A percentile compares a stretch with the other conserved stretches of the same genome.
phyloP scores from a whole-genome alignment of 2,888 invertebrate genomes.

The Colostygia pectinataria region DNA sequence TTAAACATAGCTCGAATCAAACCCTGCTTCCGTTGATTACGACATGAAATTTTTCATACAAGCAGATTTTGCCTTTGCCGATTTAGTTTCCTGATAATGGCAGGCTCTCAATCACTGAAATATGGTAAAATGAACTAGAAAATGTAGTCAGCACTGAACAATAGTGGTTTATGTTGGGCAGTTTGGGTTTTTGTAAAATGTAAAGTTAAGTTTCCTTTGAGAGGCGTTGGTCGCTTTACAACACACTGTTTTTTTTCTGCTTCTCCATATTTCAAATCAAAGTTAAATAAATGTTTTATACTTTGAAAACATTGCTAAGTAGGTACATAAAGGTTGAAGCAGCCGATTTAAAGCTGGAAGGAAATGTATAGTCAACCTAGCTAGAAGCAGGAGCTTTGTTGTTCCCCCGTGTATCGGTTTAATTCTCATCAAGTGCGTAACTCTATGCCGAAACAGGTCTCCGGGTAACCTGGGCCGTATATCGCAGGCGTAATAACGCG shows the following conservation, averaged over 20 bases:
- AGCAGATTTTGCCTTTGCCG: constrained; percentile 13
- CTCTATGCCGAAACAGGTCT: constrained; percentile 36
- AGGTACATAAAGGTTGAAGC: too few relatives aligned
- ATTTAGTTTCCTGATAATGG: constrained; percentile 29
- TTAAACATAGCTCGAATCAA: constrained; percentile 41
- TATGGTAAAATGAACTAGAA: constrained; percentile 12
- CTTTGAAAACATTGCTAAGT: too few relatives aligned
- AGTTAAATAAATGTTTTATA: too few relatives aligned
- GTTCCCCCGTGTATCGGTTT: constrained; percentile 28
- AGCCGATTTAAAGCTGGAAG: too few relatives aligned
- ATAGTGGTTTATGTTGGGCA: too few relatives aligned
- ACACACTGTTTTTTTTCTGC: too few relatives aligned
- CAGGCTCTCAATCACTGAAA: constrained; percentile 27
- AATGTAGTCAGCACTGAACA: constrained; percentile 2
- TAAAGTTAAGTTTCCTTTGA: too few relatives aligned
- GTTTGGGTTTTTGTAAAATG: too few relatives aligned
- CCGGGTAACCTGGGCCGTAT: constrained; percentile 39
- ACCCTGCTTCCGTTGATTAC: constrained; percentile 44
- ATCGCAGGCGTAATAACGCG: constrained; percentile 41
- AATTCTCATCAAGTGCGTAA: constrained; percentile 37
- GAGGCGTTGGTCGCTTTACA: too few relatives aligned
- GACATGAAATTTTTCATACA: constrained; percentile 31
- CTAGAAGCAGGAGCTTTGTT: constrained; percentile 16
- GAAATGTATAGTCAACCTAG: too few relatives aligned
- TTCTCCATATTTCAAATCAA: too few relatives aligned